These are phyloP conservation scores for Mactra quadrangularis DNA, from an alignment of 1,140 invertebrate genomes.

Conservation along the genomic window DNA sequence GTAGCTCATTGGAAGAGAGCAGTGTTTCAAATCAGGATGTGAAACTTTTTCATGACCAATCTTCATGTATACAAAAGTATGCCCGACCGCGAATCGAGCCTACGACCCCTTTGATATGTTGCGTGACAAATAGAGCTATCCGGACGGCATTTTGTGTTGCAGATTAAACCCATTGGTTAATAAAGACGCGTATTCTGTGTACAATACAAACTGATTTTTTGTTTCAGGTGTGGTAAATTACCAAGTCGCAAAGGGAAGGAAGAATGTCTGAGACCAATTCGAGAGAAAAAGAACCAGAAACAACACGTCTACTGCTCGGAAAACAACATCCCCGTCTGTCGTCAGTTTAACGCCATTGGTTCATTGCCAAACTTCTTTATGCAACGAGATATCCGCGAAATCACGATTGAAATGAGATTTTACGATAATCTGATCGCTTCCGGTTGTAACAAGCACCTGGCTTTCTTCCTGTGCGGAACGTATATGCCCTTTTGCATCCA, in stretches of 20 bases:
- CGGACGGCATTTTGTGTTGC: too few species aligned
- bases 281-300: neutral
- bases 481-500: conserved; percentile 65
- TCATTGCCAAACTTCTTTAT: conserved; percentile 70
- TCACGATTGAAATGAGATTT: conserved; percentile 60
- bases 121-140: too few species aligned
- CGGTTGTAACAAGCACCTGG: conserved; percentile 58
- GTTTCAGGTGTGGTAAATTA: conserved; percentile 17
- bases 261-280: conserved; percentile 38
- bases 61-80: too few species aligned
- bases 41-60: too few species aligned
- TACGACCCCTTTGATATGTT: too few species aligned
- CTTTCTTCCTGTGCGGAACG: conserved; percentile 68
- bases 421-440: conserved; percentile 58
- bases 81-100: neutral
- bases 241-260: neutral
- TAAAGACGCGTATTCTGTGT: too few species aligned
- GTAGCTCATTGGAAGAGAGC: too few species aligned
- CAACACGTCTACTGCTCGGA: conserved; percentile 25
- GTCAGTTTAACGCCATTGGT: conserved; percentile 31
- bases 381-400: conserved; percentile 61
- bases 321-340: conserved; percentile 24
- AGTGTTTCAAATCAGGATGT: too few species aligned
- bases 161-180: too few species aligned
- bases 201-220: too few species aligned